Evolutionary conservation across 2,113 vertebrate species (phyloP).

Genomic region (Ifrita kowaldi): DNA sequence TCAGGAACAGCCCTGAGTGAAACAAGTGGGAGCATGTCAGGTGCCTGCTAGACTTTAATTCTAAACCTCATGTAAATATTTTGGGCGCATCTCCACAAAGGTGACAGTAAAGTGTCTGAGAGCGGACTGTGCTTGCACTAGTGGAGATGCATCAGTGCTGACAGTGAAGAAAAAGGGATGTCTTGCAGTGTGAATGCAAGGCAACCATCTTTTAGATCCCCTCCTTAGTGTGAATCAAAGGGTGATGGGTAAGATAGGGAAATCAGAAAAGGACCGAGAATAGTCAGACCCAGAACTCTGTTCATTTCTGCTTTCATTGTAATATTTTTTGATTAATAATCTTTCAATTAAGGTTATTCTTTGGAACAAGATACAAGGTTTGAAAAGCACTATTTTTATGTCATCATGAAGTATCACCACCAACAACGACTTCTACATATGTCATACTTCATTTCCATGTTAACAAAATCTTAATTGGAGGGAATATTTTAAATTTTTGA

Average conservation of each 20-base stretch:
- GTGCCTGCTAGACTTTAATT: not conserved
- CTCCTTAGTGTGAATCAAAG: not conserved
- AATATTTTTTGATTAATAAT: not conserved
- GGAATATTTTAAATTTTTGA: not conserved
- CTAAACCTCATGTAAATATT: not conserved
- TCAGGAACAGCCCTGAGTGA: not conserved
- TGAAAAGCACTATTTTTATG: not conserved
- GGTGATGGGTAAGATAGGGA: not conserved
- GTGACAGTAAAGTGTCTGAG: not conserved
- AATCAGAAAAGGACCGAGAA: not conserved
- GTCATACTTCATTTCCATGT: not conserved
- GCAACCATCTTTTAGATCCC: not conserved
- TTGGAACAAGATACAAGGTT: not conserved
- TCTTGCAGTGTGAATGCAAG: not conserved
- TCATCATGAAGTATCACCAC: not conserved
- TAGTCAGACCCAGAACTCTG: not conserved
- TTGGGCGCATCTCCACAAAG: not conserved
- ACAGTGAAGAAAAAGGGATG: not conserved
- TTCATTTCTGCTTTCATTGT: not conserved
- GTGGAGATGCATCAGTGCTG: not conserved
- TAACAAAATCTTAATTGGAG: not conserved
- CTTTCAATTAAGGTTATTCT: not conserved
- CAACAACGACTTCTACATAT: not conserved
- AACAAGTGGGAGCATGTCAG: not conserved
- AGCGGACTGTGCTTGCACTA: not conserved